Evolutionary conservation across 2,113 vertebrate species (phyloP), one percentile per base, ranked within the genome.

Genomic region (Sebastes fasciatus): DNA sequence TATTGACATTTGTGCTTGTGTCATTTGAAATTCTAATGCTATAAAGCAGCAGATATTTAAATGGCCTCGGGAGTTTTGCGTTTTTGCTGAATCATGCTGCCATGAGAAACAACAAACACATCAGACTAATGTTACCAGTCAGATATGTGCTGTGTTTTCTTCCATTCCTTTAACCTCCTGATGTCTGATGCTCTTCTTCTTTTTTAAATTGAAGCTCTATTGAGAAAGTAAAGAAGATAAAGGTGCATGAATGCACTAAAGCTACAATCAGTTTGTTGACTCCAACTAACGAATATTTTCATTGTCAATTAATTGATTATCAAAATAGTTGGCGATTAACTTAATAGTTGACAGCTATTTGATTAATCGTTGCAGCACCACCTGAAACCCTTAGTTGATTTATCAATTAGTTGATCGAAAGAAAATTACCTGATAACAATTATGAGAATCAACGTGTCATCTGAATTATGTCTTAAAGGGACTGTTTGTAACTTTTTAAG

Each of bases 21-120:
- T 48, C 23, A 73, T 80, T 78, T 87, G n/a, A 86, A 86, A 89
- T 46, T 85, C 48, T 48, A 62, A 84, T 71, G 58, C 45, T 77
- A 52, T 65, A 51, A 67, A 80, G 51, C 10, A 46, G 61, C 12
- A 79, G 13, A 86, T 80, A 75, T 87, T 72, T 62, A 63, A 81
- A 83, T 84, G 54, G 21, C 42, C 40, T n/a, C 4, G 2, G 52
- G 55, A 4, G 2, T 46, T 62, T 81, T 34, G 21, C 54, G 34
- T 46, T 45, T 79, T 79, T 90, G 81, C 77, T 81, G 82, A 81
- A 79, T 83, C 68, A 74, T 74, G 72, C 52, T 75, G 67, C 21
- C 69, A 80, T 6, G 40, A 72, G 14, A 42, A 77, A 66, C 48
- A 58, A 63, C 52, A 57, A 1, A n/a, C 16, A 71, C 71, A 70